Base-by-base conservation (phyloP, 2,797 vertebrate species). In the Danio tinwini region DNA sequence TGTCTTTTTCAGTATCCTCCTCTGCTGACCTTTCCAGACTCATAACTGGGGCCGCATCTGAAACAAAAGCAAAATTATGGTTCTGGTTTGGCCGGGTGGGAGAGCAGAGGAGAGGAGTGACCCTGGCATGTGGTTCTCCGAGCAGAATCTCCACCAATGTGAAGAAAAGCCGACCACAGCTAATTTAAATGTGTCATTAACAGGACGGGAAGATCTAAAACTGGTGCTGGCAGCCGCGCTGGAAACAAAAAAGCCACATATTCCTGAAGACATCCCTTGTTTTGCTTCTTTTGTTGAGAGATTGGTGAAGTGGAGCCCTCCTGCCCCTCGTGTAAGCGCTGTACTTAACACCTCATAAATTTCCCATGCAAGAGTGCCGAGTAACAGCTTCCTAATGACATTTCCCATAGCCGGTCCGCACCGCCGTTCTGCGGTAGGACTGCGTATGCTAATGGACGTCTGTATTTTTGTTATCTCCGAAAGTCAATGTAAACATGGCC, bases 41-140 rank as follows among this genome's bases (percentile, higher is more conserved):
- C 90, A 92, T 92, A 93, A 93, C 92, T 91, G 91, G 92, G 92
- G 92, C 92, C 89, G 91, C 89, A 91, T 91, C 90, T 93, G 90
- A 93, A 94, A 95, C 93, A 94, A 95, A 95, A 93, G 93, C 92
- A 92, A 92, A 95, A 93, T 94, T 93, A 94, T 93, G 91, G 92
- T 91, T 94, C 92, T 95, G 93, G 93, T 93, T 93, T 93, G 92
- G 92, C 92, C 85, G 87, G 86, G 83, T 87, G 85, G 90, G 85
- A 89, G 89, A 29, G 29, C 29, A 29, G 29, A 89, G 91, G 83
- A 89, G 90, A 89, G 63, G 89, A 90, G 85, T 94, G 93, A 94
- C 93, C 93, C 93, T 91, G 90, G 91, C 87, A 80, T 94, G 93
- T 84, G 92, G 92, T 93, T 93, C 90, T 87, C 86, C 84, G 86